Base-by-base conservation (phyloP, 2,797 vertebrate genomes). In the Serranus cabrilla region DNA sequence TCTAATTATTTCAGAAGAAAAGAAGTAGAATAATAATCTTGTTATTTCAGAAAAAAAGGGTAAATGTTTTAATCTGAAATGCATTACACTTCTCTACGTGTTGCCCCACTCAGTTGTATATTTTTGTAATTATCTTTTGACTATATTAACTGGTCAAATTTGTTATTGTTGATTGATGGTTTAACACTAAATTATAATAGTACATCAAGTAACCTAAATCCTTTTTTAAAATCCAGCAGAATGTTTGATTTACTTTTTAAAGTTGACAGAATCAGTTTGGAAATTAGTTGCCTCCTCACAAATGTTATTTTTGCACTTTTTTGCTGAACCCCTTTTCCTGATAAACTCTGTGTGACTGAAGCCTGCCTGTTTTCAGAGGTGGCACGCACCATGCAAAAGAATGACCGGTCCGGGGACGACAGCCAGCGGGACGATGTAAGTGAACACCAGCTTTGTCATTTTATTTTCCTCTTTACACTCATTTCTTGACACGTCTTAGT, bases 321-420 rank as follows among this genome's bases (percentile, higher is more conserved):
- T 34, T 58, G 6, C 8, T 43, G 65, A 58, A 16, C 21, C 27
- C 37, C n/a, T 7, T 12, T 70, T 55, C 77, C 51, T 69, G 42
- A 74, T 65, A 45, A 64, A 58, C 40, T 72, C 58, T 80, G 70
- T 55, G 69, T 71, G 77, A 89, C 66, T 63, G 55, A 84, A 78
- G 51, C 56, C 62, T 71, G 43, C 56, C 66, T 73, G 60, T 84
- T 83, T 81, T 80, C 72, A 82, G 82, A 85, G 79, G 82, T 87
- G 85, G 84, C 74, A 56, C 82, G n/a, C 88, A 92, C 67, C 89
- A 94, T 94, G 93, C 90, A 93, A 91, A 91, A 89, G 78, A 71
- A 90, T 93, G 91, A 92, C 84, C 86, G 83, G 89, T 83, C 90
- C 61, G 52, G 82, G 84, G 86, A 93, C 64, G 87, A 87, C 84